These are phyloP conservation scores for Musca vetustissima DNA, from an alignment of 1,140 invertebrate genomes.

Conservation along the genomic window DNA sequence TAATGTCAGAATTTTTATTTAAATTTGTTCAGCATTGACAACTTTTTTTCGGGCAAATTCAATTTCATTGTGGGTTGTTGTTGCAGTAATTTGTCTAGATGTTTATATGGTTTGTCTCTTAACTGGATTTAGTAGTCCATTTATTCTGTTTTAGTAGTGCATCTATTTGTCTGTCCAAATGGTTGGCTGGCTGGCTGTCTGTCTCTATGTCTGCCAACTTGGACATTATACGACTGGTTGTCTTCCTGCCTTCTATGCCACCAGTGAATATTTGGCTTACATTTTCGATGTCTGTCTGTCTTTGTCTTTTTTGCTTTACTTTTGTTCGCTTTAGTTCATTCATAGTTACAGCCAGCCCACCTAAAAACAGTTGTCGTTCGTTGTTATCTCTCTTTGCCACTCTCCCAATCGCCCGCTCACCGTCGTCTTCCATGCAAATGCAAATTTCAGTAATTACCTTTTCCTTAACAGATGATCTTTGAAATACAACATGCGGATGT, in stretches of 20 bases:
- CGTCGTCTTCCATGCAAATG: not conserved
- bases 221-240: not conserved
- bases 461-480: conserved; percentile 61
- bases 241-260: conserved; percentile 7
- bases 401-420: no score
- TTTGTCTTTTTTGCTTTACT: not conserved
- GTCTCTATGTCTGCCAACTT: no score
- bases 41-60: conserved; percentile 5
- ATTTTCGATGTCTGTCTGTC: no score
- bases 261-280: not conserved
- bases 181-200: no score
- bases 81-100: conserved; percentile 11
- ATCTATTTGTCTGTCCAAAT: conserved; percentile 8
- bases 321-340: not conserved
- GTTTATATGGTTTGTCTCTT: conserved; percentile 24
- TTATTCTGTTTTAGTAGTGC: not conserved
- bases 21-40: conserved; percentile 16
- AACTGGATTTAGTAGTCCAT: conserved; percentile 1
- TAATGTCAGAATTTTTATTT: not conserved
- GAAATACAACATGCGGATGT: conserved; percentile 70
- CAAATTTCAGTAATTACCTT: conserved; percentile 38
- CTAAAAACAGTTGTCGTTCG: conserved; percentile 13
- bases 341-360: conserved; percentile 1
- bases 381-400: not conserved
- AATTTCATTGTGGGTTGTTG: conserved; percentile 1